phyloP scores from a whole-genome alignment of 1,140 invertebrate genomes.

The Neodiprion fabricii region DNA sequence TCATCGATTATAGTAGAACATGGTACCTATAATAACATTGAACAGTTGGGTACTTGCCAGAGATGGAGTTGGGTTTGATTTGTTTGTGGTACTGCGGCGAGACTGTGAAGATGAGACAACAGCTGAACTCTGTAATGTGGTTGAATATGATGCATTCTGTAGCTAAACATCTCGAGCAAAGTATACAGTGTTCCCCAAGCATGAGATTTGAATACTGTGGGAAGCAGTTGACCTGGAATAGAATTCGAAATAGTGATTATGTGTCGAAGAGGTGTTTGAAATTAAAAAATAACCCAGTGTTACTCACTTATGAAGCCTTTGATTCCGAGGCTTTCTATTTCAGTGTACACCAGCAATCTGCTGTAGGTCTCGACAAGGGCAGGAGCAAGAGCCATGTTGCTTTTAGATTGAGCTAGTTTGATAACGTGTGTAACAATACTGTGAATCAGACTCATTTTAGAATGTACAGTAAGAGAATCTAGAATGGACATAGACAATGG shows the following conservation, averaged over 20 bases:
- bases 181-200: slow-evolving; percentile 95
- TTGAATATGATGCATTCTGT: slow-evolving; percentile 94
- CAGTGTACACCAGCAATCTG: slow-evolving; percentile 90
- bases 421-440: slow-evolving; percentile 90
- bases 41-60: slow-evolving; percentile 66
- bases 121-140: slow-evolving; percentile 93
- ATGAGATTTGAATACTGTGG: slow-evolving; percentile 89
- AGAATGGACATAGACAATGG: slow-evolving; percentile 91
- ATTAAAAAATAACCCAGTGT: slow-evolving; percentile 20
- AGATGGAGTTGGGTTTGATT: slow-evolving; percentile 95
- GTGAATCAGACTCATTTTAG: slow-evolving; percentile 98
- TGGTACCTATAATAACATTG: slow-evolving; percentile 9
- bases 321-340: slow-evolving; percentile 96
- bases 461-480: slow-evolving; percentile 95
- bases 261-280: background rate
- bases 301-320: slow-evolving; percentile 94
- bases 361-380: slow-evolving; percentile 96
- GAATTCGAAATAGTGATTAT: background rate
- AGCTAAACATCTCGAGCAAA: slow-evolving; percentile 95
- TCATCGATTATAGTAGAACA: slow-evolving; percentile 2
- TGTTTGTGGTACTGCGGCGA: slow-evolving; percentile 88
- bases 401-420: slow-evolving; percentile 86
- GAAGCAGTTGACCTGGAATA: slow-evolving; percentile 80
- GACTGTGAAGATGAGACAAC: slow-evolving; percentile 85
- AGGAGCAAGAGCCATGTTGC: slow-evolving; percentile 82